Percentiles rank a stretch among this genome's conserved stretches.
These are phyloP conservation scores for Phengaris alcon DNA, from an alignment of 2,888 invertebrate genomes.

Conservation along the genomic window DNA sequence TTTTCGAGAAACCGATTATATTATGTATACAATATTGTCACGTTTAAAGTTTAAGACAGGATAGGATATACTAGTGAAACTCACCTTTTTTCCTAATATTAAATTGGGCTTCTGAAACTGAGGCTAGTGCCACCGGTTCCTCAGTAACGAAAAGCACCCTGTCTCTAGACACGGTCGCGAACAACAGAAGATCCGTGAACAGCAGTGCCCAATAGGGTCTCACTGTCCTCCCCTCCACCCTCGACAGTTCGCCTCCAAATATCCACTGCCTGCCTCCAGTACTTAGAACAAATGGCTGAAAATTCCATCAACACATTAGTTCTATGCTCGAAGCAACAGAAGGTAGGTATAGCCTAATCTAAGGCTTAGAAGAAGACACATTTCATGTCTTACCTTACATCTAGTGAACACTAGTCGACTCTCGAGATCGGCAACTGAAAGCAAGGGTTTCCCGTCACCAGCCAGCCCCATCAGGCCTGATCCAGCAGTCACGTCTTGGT, in stretches of 20 bases:
- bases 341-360: not conserved
- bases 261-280: slow-evolving; percentile 93
- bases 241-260: slow-evolving; percentile 90
- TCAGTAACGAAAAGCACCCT: slow-evolving; percentile 92
- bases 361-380: slow-evolving; percentile 3
- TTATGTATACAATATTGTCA: too few species aligned
- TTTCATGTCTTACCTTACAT: slow-evolving; percentile 82
- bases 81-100: slow-evolving; percentile 90
- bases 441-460: slow-evolving; percentile 88
- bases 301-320: slow-evolving; percentile 35
- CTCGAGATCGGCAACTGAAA: slow-evolving; percentile 91
- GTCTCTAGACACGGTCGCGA: slow-evolving; percentile 92
- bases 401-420: slow-evolving; percentile 93
- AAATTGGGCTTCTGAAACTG: slow-evolving; percentile 90
- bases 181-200: slow-evolving; percentile 90
- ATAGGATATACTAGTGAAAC: not conserved
- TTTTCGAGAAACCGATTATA: too few species aligned
- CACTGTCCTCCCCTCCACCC: slow-evolving; percentile 89
- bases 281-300: slow-evolving; percentile 88
- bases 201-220: slow-evolving; percentile 92
- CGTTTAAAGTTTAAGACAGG: too few species aligned
- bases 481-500: slow-evolving; percentile 90
- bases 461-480: slow-evolving; percentile 92
- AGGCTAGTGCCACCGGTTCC: slow-evolving; percentile 88
- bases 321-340: not conserved